Conservation (phyloP, 2,113 vertebrate species). For the Rhineura floridana region DNA sequence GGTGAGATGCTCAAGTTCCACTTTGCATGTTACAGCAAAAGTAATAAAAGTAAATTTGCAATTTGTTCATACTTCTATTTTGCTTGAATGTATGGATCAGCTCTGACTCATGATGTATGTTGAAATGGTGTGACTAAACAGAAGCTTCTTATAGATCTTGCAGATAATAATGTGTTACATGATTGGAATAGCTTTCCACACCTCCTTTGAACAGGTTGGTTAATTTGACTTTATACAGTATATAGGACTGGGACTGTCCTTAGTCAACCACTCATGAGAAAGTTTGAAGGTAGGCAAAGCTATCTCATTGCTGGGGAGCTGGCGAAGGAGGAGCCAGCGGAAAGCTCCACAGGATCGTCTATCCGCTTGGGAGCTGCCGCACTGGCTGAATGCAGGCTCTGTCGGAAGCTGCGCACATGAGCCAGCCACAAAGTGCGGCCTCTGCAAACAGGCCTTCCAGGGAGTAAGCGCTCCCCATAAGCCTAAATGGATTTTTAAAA, state of each 20-base stretch:
- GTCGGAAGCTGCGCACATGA: no score
- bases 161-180: background rate
- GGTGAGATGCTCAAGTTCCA: background rate
- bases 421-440: no score
- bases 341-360: no score
- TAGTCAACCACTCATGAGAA: background rate
- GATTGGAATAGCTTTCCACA: background rate
- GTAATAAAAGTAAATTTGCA: background rate
- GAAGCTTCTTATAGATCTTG: background rate
- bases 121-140: background rate
- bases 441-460: no score
- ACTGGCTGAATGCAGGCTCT: no score
- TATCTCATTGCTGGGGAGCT: no score
- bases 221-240: background rate
- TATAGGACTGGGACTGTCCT: background rate
- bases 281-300: no score
- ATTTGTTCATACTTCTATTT: background rate
- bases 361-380: no score
- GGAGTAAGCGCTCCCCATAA: no score
- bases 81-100: background rate
- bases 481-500: no score
- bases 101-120: background rate
- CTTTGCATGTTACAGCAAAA: background rate
- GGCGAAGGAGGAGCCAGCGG: no score
- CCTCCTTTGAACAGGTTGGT: background rate